phyloP scores from a whole-genome alignment of 2,113 vertebrate genomes.

The Orientallactaga bullata region DNA sequence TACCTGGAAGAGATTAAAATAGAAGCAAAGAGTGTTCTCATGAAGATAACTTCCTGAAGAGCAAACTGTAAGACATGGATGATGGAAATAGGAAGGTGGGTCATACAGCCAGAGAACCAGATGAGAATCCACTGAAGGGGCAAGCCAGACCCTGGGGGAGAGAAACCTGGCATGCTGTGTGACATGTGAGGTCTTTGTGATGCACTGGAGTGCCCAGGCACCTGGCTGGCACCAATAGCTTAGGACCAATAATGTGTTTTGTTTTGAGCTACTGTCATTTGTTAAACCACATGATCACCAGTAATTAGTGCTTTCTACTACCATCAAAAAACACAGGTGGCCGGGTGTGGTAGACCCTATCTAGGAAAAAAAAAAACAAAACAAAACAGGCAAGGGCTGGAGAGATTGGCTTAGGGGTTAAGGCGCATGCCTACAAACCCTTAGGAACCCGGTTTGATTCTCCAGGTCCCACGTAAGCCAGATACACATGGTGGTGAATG shows the following conservation, averaged over 20 bases:
- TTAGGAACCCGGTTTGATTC: too few relatives aligned
- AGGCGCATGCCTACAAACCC: too few relatives aligned
- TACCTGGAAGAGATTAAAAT: slow-evolving; percentile 64
- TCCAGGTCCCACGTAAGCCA: too few relatives aligned
- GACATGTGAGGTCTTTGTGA: slow-evolving; percentile 73
- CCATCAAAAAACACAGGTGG: neutral
- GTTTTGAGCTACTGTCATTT: neutral
- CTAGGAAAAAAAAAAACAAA: too few relatives aligned
- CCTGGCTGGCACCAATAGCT: neutral
- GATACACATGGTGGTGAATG: too few relatives aligned
- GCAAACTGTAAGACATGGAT: neutral
- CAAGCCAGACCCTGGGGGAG: neutral
- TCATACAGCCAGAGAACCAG: slow-evolving; percentile 44
- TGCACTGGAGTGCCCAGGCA: slow-evolving; percentile 32
- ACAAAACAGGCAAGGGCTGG: too few relatives aligned
- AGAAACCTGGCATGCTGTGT: slow-evolving; percentile 60
- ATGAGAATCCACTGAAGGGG: slow-evolving; percentile 50
- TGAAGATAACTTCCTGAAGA: slow-evolving; percentile 43
- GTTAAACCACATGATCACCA: neutral
- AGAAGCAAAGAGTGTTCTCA: slow-evolving; percentile 7
- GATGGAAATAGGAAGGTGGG: slow-evolving; percentile 48
- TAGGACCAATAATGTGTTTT: neutral
- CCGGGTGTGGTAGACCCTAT: too few relatives aligned
- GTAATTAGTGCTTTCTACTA: neutral
- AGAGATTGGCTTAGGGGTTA: too few relatives aligned